phyloP scores from a whole-genome alignment of 1,140 invertebrate genomes.

The Epicauta chinensis region DNA sequence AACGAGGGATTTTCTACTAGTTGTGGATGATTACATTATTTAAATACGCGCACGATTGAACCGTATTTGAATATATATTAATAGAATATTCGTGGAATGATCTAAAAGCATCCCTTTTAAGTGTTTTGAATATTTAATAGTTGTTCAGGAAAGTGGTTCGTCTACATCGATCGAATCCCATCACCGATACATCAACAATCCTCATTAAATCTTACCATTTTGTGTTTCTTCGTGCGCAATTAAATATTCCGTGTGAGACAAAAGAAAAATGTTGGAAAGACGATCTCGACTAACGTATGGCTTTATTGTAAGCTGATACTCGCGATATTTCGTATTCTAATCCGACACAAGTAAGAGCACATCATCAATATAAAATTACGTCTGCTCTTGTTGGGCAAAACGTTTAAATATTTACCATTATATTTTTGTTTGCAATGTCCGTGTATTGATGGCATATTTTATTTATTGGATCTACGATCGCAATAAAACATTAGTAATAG shows the following conservation, averaged over 20 bases:
- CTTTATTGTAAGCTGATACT: slow-evolving; percentile 5
- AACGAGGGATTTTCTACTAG: no score
- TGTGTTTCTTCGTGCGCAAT: slow-evolving; percentile 2
- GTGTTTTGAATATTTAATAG: slow-evolving; percentile 29
- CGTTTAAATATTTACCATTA: not conserved
- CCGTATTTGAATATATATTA: slow-evolving; percentile 23
- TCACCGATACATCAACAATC: slow-evolving; percentile 10
- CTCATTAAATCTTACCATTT: slow-evolving; percentile 8
- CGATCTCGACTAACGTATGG: not conserved
- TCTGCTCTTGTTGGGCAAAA: not conserved
- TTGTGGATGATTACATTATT: slow-evolving; percentile 2
- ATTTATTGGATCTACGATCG: not conserved
- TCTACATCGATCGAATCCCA: slow-evolving; percentile 1
- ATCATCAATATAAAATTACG: slow-evolving; percentile 8
- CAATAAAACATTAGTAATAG: slow-evolving; percentile 2
- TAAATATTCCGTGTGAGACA: slow-evolving; percentile 8
- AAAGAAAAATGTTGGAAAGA: slow-evolving; percentile 1
- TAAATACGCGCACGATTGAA: slow-evolving; percentile 17
- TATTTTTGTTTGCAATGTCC: no score
- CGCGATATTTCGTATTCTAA: slow-evolving; percentile 1
- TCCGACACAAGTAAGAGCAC: slow-evolving; percentile 1
- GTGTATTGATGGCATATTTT: no score
- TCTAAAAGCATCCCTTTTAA: slow-evolving; percentile 29
- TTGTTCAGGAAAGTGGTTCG: slow-evolving; percentile 17
- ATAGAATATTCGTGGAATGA: slow-evolving; percentile 20